Conservation (phyloP, 2,797 vertebrate species). For the Sebastes matsubarae region DNA sequence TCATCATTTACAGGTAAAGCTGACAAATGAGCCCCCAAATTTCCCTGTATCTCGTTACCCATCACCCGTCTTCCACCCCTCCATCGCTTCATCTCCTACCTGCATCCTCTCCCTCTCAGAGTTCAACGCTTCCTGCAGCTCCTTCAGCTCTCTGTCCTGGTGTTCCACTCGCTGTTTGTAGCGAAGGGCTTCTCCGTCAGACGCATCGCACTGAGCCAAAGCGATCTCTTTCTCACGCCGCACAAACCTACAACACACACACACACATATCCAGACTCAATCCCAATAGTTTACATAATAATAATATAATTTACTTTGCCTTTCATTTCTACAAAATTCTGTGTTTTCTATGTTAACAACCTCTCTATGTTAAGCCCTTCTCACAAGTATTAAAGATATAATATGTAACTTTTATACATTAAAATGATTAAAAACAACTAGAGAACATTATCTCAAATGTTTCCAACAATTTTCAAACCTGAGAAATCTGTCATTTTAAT, state of each 20-base stretch:
- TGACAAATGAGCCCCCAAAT: background rate
- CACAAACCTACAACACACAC: conserved; percentile 87
- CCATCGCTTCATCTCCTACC: conserved; percentile 36
- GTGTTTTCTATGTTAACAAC: background rate
- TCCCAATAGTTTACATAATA: no score
- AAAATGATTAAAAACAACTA: background rate
- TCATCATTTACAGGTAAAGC: background rate
- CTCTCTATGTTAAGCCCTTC: background rate
- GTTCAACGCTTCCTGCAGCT: conserved; percentile 89
- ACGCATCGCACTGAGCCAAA: conserved; percentile 88
- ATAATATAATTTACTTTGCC: no score
- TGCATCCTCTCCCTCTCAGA: conserved; percentile 86
- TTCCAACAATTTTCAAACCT: background rate
- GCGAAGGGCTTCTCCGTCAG: conserved; percentile 90
- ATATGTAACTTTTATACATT: background rate
- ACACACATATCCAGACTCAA: background rate
- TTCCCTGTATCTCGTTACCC: background rate
- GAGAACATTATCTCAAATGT: background rate
- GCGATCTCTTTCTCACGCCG: conserved; percentile 96
- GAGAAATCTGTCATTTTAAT: background rate
- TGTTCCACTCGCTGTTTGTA: conserved; percentile 91
- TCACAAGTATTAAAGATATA: background rate
- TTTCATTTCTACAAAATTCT: no score
- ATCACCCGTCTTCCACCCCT: background rate
- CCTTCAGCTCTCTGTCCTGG: conserved; percentile 90